phyloP scores from a whole-genome alignment of 2,113 vertebrate genomes.

The Phainopepla nitens region DNA sequence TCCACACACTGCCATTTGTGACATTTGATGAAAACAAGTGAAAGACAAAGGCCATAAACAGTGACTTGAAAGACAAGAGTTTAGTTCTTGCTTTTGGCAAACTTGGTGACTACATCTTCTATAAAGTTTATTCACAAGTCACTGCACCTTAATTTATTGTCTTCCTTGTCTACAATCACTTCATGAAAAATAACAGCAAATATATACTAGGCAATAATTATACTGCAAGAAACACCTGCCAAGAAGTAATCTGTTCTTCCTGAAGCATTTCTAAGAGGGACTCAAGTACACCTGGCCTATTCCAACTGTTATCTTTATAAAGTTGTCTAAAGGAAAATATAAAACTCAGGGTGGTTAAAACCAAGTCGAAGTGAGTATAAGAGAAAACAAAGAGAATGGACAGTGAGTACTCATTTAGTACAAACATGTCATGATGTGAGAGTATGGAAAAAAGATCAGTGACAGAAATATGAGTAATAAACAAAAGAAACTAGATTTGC shows the following conservation, averaged over 20 bases:
- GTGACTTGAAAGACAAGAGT: background rate
- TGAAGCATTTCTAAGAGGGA: background rate
- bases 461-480: background rate
- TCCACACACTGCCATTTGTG: background rate
- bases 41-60: background rate
- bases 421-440: background rate
- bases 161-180: background rate
- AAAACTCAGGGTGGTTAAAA: background rate
- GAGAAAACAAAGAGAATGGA: background rate
- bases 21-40: background rate
- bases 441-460: background rate
- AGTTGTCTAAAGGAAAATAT: background rate
- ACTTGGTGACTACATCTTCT: background rate
- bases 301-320: background rate
- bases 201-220: background rate
- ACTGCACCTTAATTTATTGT: background rate
- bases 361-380: background rate
- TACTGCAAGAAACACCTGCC: background rate
- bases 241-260: background rate
- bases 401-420: background rate
- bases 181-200: background rate
- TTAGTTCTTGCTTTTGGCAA: background rate
- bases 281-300: background rate
- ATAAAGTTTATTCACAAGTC: background rate
- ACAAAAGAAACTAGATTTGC: background rate